Conservation (phyloP, 1,140 invertebrate genomes). For the Trissolcus basalis region DNA sequence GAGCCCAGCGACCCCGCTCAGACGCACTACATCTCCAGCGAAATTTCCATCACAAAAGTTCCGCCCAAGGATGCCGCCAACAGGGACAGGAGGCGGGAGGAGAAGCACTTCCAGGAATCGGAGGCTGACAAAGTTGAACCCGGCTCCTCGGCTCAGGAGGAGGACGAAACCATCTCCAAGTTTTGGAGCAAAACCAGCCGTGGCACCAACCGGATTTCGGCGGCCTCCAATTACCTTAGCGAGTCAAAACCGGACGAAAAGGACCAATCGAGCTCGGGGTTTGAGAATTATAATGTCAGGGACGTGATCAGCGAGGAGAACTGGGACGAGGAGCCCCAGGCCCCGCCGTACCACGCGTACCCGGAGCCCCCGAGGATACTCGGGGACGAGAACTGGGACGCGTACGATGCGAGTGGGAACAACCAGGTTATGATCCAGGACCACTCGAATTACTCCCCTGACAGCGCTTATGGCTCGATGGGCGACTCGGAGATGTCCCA, state of each 20-base stretch:
- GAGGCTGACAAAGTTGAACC: neutral
- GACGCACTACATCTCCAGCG: neutral
- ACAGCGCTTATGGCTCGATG: constrained; percentile 46
- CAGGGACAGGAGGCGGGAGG: neutral
- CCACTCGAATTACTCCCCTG: constrained; percentile 43
- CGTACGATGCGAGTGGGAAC: constrained; percentile 5
- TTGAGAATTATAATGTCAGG: too few species aligned
- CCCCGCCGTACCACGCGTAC: neutral
- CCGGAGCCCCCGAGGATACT: neutral
- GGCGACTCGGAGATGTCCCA: constrained; percentile 57
- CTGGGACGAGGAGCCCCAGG: constrained; percentile 9
- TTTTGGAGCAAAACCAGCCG: neutral
- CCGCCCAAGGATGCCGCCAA: neutral
- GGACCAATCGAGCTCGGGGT: neutral
- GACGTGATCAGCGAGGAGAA: constrained; percentile 8
- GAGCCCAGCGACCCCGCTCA: neutral
- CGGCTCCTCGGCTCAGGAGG: neutral
- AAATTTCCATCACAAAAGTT: constrained; percentile 18
- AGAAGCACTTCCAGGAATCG: neutral
- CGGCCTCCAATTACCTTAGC: neutral
- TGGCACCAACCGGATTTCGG: neutral
- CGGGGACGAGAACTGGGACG: constrained; percentile 12
- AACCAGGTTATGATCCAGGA: constrained; percentile 37
- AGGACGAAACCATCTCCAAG: too few species aligned
- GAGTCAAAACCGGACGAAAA: neutral